Conservation (phyloP, 2,888 invertebrate species). For the Sisyra nigra region DNA sequence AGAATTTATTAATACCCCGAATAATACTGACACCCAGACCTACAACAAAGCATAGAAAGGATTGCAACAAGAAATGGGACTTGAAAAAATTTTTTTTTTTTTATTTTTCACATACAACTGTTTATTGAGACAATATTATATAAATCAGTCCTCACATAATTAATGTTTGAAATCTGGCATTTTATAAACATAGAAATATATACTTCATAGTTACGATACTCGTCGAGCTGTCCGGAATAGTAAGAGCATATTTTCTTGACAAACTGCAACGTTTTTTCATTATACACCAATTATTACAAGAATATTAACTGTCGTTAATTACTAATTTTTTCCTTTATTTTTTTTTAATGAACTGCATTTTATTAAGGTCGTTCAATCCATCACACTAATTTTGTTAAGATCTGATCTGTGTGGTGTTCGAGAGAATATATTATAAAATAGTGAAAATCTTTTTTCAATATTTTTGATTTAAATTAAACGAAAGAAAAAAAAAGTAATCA, state of each 20-base stretch:
- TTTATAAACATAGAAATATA: not conserved
- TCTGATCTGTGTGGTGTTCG: conserved; percentile 5
- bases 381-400: conserved; percentile 9
- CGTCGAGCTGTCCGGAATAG: conserved; percentile 1
- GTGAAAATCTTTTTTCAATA: conserved; percentile 5
- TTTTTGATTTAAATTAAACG: conserved; percentile 3
- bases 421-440: not conserved
- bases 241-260: not conserved
- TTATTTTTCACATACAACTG: conserved; percentile 40
- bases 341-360: too few species aligned
- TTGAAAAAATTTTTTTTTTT: conserved; percentile 13
- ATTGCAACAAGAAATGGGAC: too few species aligned
- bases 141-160: conserved; percentile 22
- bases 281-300: too few species aligned
- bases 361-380: too few species aligned
- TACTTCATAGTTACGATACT: not conserved
- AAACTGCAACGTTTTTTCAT: not conserved
- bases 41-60: too few species aligned
- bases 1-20: too few species aligned
- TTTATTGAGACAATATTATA: conserved; percentile 42
- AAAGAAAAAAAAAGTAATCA: conserved; percentile 3
- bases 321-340: too few species aligned
- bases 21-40: too few species aligned
- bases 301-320: too few species aligned
- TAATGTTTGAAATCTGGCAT: conserved; percentile 5